Conservation (phyloP, 1,140 invertebrate species). For the Scaptomyza montana region DNA sequence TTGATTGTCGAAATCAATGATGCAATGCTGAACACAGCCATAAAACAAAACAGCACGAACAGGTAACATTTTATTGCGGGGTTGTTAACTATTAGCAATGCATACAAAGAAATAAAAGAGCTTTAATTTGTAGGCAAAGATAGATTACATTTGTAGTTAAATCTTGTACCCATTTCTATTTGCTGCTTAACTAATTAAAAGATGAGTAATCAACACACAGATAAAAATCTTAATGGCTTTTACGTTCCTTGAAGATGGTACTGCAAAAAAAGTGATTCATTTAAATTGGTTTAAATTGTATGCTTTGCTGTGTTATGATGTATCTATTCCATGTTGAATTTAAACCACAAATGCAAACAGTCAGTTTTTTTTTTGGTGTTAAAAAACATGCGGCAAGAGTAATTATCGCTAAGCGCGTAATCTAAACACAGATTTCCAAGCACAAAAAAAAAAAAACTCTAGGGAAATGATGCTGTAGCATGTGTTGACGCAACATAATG, state of each 20-base stretch:
- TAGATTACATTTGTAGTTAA: no score
- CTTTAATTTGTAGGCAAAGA: background rate
- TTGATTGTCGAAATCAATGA: constrained; percentile 88
- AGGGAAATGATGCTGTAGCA: background rate
- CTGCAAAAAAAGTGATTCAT: background rate
- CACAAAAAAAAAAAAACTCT: background rate
- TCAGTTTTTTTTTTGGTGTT: background rate
- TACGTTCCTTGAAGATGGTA: background rate
- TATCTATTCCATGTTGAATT: background rate
- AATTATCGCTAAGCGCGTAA: constrained; percentile 1
- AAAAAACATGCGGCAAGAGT: background rate
- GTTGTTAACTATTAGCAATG: no score
- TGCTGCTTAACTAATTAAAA: background rate
- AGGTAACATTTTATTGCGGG: constrained; percentile 51
- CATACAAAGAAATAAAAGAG: no score
- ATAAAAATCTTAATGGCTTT: background rate
- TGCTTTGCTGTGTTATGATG: no score
- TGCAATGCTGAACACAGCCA: constrained; percentile 83
- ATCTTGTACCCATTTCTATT: no score
- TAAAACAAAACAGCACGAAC: constrained; percentile 76
- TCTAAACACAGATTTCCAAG: background rate
- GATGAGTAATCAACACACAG: background rate
- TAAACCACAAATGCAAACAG: background rate
- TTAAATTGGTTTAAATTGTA: no score
- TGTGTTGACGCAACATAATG: background rate